Conservation (phyloP, 2,888 invertebrate genomes). For the Psylliodes chrysocephalus region DNA sequence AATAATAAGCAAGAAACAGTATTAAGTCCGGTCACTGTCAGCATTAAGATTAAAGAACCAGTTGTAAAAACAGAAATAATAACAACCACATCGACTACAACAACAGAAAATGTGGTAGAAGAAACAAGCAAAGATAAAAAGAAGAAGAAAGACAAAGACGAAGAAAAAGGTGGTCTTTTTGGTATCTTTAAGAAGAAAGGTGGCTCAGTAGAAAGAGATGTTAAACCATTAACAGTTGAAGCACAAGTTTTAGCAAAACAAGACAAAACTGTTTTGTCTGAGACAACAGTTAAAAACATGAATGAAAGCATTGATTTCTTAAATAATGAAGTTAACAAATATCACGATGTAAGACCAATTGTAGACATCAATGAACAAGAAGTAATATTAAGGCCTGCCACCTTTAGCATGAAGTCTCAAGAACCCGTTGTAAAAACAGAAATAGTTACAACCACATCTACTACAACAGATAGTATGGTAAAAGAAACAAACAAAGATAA, state of each 20-base stretch:
- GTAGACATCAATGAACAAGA: neutral
- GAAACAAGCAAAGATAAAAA: neutral
- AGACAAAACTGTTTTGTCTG: slow-evolving; percentile 32
- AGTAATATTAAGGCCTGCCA: neutral
- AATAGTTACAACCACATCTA: neutral
- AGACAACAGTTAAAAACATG: slow-evolving; percentile 39
- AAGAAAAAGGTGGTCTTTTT: slow-evolving; percentile 41
- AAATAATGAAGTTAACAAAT: slow-evolving; percentile 38
- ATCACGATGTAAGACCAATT: slow-evolving; percentile 40
- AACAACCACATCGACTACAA: too few species aligned
- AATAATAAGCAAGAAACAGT: neutral
- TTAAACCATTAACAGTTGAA: neutral
- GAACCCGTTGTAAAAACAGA: neutral
- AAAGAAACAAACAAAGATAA: slow-evolving; percentile 14
- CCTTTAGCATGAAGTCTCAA: slow-evolving; percentile 10
- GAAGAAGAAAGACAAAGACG: too few species aligned
- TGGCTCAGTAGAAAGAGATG: slow-evolving; percentile 24
- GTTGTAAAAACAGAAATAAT: neutral
- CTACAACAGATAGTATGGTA: slow-evolving; percentile 27
- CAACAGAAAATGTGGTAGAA: slow-evolving; percentile 4
- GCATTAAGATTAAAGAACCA: neutral
- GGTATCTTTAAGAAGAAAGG: slow-evolving; percentile 53
- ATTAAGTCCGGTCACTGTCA: too few species aligned
- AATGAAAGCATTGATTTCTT: slow-evolving; percentile 44
- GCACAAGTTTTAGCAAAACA: too few species aligned